Conservation (phyloP, 2,797 vertebrate species). For the Lutjanus campechanus region DNA sequence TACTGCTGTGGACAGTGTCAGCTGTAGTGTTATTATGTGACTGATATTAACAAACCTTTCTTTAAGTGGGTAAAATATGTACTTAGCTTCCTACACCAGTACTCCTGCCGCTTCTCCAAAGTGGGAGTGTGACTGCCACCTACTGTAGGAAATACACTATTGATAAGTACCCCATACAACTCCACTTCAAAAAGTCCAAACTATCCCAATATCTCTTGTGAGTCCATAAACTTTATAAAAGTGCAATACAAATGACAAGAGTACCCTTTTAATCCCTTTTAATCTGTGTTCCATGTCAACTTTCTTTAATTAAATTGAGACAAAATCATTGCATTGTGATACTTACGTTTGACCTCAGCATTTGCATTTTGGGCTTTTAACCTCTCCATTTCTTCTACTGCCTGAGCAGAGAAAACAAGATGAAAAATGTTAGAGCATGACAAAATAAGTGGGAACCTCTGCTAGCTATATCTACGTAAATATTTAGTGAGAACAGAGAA, state of each 20-base stretch:
- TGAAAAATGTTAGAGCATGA: neutral
- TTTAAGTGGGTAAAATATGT: too few species aligned
- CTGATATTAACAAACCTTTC: too few species aligned
- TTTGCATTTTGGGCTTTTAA: constrained; percentile 86
- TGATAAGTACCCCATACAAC: too few species aligned
- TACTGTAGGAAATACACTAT: too few species aligned
- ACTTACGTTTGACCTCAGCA: constrained; percentile 80
- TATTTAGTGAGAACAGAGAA: neutral
- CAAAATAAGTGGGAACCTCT: neutral
- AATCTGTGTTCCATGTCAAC: neutral
- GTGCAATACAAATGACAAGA: neutral
- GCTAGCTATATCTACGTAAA: neutral
- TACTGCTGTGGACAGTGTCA: too few species aligned
- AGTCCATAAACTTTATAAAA: neutral
- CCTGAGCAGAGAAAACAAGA: constrained; percentile 75
- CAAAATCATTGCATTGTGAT: neutral
- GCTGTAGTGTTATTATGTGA: too few species aligned
- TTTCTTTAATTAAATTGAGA: neutral
- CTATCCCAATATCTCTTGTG: neutral
- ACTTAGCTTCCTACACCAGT: too few species aligned
- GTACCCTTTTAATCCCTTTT: neutral
- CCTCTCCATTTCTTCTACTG: constrained; percentile 90
- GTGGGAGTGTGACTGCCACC: too few species aligned
- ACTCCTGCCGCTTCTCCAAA: too few species aligned
- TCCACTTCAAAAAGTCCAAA: too few species aligned